Evolutionary conservation across 1,140 invertebrate genomes (phyloP).

Genomic region (Cataglyphis hispanica): DNA sequence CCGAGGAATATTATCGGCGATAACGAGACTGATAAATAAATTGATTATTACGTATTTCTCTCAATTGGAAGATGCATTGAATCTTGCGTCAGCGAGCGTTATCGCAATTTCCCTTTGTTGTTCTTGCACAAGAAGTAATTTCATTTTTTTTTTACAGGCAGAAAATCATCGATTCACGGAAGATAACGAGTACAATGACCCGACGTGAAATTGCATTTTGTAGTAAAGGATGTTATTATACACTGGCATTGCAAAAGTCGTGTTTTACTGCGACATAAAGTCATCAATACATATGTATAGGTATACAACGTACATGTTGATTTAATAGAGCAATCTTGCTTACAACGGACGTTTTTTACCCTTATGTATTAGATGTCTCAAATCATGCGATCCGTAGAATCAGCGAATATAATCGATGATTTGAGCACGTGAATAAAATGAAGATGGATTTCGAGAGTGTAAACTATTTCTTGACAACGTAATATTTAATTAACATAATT

Average conservation of each 20-base stretch:
- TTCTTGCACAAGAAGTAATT: conserved; percentile 25
- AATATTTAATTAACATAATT: too few species aligned
- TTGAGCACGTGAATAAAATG: not conserved
- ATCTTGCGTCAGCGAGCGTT: not conserved
- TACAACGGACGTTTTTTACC: not conserved
- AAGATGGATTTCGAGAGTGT: not conserved
- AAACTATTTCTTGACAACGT: not conserved
- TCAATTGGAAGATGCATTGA: conserved; percentile 14
- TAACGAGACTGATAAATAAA: not conserved
- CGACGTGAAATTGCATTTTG: conserved; percentile 47
- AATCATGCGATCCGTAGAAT: not conserved
- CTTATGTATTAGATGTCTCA: not conserved
- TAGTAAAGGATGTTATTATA: conserved; percentile 36
- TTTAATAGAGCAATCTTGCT: not conserved
- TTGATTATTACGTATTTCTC: not conserved
- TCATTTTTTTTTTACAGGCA: conserved; percentile 14
- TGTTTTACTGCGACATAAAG: not conserved
- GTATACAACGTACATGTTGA: conserved; percentile 4
- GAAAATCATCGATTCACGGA: not conserved
- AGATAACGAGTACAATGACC: conserved; percentile 38
- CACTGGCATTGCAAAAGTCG: conserved; percentile 37
- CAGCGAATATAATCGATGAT: conserved; percentile 10
- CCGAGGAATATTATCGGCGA: not conserved
- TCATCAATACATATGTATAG: not conserved
- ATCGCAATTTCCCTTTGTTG: not conserved